Evolutionary conservation across 92 coral and sea anemone species (phyloP).

Genomic region (Parazoanthus darwini): DNA sequence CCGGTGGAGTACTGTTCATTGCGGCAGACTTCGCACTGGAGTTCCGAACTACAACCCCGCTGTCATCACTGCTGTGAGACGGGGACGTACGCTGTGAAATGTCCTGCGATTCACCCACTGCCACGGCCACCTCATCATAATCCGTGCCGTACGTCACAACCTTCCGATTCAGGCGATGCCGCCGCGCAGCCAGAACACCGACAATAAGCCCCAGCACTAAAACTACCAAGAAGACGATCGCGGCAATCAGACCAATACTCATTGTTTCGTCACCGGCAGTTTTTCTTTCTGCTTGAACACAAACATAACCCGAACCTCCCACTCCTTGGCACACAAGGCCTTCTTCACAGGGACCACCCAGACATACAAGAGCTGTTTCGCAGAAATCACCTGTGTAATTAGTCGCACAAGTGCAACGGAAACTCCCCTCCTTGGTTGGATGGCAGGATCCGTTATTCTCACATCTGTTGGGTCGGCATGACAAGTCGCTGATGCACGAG

Average conservation of each 20-base stretch:
- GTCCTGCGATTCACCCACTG: conserved; percentile 70
- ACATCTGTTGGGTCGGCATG: conserved; percentile 76
- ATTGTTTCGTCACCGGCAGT: conserved; percentile 33
- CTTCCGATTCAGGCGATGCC: conserved; percentile 59
- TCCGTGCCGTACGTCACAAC: conserved; percentile 50
- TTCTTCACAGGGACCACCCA: conserved; percentile 41
- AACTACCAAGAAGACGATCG: conserved; percentile 81
- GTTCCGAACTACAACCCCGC: conserved; percentile 95
- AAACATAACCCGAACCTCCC: conserved; percentile 37
- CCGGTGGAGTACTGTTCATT: conserved; percentile 55
- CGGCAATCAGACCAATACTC: conserved; percentile 92
- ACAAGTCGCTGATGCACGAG: conserved; percentile 76
- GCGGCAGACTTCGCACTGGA: conserved; percentile 76
- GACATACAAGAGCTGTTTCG: conserved; percentile 48
- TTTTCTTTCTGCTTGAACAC: conserved; percentile 26
- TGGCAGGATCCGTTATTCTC: conserved; percentile 67
- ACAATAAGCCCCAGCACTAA: conserved; percentile 78
- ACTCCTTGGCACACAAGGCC: conserved; percentile 38
- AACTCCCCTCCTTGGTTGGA: conserved; percentile 70
- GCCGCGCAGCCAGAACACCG: conserved; percentile 84
- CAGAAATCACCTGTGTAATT: conserved; percentile 64
- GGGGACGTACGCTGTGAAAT: conserved; percentile 88
- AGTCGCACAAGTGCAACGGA: conserved; percentile 63
- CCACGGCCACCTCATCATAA: conserved; percentile 69
- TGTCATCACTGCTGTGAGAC: conserved; percentile 94